Conservation (phyloP, 2,888 invertebrate species). For the Lasioglossum figueresi region DNA sequence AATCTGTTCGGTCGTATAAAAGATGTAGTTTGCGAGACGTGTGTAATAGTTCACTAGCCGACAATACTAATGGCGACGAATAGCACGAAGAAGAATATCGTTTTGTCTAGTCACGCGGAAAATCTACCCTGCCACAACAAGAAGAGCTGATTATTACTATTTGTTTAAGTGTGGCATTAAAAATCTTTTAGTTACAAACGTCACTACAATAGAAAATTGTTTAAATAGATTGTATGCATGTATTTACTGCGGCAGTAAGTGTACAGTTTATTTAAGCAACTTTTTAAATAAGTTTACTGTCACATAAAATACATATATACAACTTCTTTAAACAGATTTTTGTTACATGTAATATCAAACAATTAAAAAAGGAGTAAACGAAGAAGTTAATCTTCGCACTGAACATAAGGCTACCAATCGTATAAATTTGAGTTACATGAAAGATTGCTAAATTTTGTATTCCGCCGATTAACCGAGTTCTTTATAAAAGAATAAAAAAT, state of each 20-base stretch:
- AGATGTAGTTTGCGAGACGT: constrained; percentile 25
- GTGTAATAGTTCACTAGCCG: constrained; percentile 21
- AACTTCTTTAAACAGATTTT: neutral
- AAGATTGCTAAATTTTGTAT: neutral
- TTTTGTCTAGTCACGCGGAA: neutral
- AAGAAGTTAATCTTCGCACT: neutral
- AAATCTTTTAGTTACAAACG: neutral
- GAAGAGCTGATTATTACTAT: neutral
- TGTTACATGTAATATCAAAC: neutral
- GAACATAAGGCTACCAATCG: neutral
- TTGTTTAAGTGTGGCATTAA: neutral
- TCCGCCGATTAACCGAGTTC: neutral
- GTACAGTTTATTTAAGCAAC: neutral
- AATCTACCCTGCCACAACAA: neutral
- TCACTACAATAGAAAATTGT: neutral
- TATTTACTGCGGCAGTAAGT: neutral
- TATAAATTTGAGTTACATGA: neutral
- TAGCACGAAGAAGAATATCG: constrained; percentile 59
- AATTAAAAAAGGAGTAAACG: neutral
- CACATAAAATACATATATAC: neutral
- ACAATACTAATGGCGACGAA: constrained; percentile 24
- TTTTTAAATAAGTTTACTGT: neutral
- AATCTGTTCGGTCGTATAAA: neutral
- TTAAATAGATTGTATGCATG: neutral
- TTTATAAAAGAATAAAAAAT: neutral